A percentile compares a stretch with the other conserved stretches of the same genome.
These are phyloP conservation scores for Bombus pascuorum DNA, from an alignment of 1,140 invertebrate genomes.

Conservation along the genomic window DNA sequence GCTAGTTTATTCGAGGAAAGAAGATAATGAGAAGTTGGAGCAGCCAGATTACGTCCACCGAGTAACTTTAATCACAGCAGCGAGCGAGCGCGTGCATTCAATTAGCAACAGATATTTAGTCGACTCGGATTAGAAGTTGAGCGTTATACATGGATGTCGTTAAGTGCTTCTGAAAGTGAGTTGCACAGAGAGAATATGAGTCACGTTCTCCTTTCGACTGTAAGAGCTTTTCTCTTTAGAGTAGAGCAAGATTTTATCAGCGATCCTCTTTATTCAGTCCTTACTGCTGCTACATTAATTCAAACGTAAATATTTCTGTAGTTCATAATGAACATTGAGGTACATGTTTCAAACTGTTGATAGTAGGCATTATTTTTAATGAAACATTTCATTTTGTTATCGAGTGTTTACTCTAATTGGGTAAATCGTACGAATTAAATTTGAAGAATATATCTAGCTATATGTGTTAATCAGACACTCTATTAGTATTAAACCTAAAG, in stretches of 20 bases:
- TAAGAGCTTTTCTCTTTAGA: slow-evolving; percentile 33
- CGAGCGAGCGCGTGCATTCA: slow-evolving; percentile 52
- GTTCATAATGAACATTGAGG: background rate
- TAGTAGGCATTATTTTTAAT: background rate
- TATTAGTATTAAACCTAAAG: no score
- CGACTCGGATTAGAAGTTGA: slow-evolving; percentile 64
- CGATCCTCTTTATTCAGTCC: background rate
- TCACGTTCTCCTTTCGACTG: slow-evolving; percentile 34
- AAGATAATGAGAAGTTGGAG: slow-evolving; percentile 38
- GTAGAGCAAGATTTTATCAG: slow-evolving; percentile 34
- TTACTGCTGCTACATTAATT: slow-evolving; percentile 2
- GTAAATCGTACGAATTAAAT: background rate
- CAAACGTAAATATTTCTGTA: background rate
- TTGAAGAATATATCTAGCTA: background rate
- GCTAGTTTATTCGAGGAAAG: slow-evolving; percentile 9
- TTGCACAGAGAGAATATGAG: slow-evolving; percentile 46
- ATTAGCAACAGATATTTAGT: slow-evolving; percentile 66
- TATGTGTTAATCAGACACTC: no score
- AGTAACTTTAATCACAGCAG: slow-evolving; percentile 58
- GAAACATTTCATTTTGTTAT: background rate
- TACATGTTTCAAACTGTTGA: background rate
- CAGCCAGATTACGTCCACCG: slow-evolving; percentile 38
- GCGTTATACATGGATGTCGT: slow-evolving; percentile 46
- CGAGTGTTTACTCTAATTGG: background rate
- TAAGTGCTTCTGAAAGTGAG: slow-evolving; percentile 58